Base-by-base conservation (phyloP, 2,113 vertebrate genomes). In the Saguinus imperator region DNA sequence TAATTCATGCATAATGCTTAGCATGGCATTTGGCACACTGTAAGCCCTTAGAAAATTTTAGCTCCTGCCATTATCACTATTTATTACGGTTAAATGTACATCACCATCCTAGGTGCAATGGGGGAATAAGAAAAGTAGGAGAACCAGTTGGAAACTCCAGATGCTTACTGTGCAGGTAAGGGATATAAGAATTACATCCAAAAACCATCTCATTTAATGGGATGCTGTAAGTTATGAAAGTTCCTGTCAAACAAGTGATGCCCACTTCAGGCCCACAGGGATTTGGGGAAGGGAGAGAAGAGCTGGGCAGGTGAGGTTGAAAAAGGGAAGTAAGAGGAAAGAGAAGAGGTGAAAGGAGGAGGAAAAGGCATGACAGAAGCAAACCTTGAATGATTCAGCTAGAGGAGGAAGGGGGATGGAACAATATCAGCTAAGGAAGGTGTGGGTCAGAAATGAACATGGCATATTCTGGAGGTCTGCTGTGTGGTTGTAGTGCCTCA, bases 51-150 rank as follows among this genome's bases (percentile, higher is more conserved):
- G 68, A 52, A 91, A 88, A 91, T 52, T 37, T 84, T 72, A 89
- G n/a, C 52, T 84, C 1, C 80, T 88, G 48, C 27, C 72, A 57
- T 64, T 48, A 55, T 73, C 79, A 85, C 17, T 32, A 2, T 55
- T 84, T 84, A 50, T 37, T 64, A 35, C 57, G 88, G 72, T 66
- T 91, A 83, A 83, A 29, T 95, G 7, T 86, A 82, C 73, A 96
- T 12, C 66, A 95, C 25, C 17, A 88, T 72, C 12, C 1, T 80
- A 2, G 3, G 35, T 72, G 32, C 45, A 88, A 57, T 9, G 61
- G 4, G 29, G 43, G 14, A 91, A 84, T 35, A 77, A 94, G 45
- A 89, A 91, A 80, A 91, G 23, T 50, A 85, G 8, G 20, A 73
- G n/a, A 79, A 29, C 13, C 52, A 66, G 9, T 52, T 2, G 13